A percentile compares a stretch with the other conserved stretches of the same genome.
Conservation (phyloP, 1,140 invertebrate species). For the Drosophila takahashii region DNA sequence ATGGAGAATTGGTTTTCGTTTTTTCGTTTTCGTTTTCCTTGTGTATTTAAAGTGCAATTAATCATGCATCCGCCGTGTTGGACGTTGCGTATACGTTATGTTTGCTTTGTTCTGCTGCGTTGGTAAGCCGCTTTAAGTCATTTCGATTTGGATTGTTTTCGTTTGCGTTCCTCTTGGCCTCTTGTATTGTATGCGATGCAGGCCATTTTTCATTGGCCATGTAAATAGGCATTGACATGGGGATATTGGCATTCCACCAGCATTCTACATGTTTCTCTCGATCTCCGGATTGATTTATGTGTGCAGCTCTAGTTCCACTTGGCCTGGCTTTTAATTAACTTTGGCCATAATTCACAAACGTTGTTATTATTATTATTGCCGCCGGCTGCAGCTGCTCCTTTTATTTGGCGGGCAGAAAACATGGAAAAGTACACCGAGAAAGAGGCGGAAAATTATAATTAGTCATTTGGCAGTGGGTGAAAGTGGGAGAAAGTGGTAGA, state of each 20-base stretch:
- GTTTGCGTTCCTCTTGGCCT: slow-evolving; percentile 23
- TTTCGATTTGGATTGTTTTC: slow-evolving; percentile 34
- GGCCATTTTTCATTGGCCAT: slow-evolving; percentile 73
- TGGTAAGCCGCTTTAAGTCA: slow-evolving; percentile 43
- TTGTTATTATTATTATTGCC: slow-evolving; percentile 37
- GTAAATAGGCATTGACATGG: slow-evolving; percentile 75
- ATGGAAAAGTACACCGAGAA: slow-evolving; percentile 40
- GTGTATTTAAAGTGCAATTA: slow-evolving; percentile 75
- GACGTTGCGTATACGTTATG: slow-evolving; percentile 11
- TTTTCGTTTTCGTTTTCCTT: slow-evolving; percentile 4
- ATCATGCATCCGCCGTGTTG: slow-evolving; percentile 69
- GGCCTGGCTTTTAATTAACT: slow-evolving; percentile 60
- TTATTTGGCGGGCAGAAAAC: slow-evolving; percentile 8
- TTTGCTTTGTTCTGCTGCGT: slow-evolving; percentile 22
- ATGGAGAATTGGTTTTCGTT: slow-evolving; percentile 3
- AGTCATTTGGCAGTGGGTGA: slow-evolving; percentile 50
- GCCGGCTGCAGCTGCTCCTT: slow-evolving; percentile 42
- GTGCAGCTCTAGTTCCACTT: slow-evolving; percentile 20
- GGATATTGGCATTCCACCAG: slow-evolving; percentile 36
- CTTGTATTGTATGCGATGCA: slow-evolving; percentile 23
- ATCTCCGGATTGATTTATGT: slow-evolving; percentile 66
- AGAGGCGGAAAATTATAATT: slow-evolving; percentile 62
- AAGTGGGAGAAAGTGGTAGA: background rate
- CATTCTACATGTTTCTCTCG: slow-evolving; percentile 53
- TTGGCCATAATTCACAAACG: slow-evolving; percentile 53